Conservation (phyloP, 2,797 vertebrate species). For the Holocentrus rufus region DNA sequence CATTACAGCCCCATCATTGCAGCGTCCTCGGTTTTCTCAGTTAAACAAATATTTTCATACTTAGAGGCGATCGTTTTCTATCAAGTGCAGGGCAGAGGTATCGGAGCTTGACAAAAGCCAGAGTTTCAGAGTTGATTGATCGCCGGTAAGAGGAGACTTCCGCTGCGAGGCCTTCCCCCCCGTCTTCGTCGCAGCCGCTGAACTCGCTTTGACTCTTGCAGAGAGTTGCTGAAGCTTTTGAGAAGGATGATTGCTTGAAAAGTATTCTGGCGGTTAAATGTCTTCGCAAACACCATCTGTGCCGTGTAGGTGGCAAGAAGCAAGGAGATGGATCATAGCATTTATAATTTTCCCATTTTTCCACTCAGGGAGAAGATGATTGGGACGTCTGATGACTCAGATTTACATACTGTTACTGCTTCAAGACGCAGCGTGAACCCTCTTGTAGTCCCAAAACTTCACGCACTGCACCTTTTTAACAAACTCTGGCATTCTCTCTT, state of each 20-base stretch:
- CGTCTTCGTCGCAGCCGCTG: conserved; percentile 16
- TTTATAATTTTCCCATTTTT: conserved; percentile 65
- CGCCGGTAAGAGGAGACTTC: conserved; percentile 55
- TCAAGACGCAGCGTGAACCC: conserved; percentile 36
- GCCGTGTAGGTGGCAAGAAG: conserved; percentile 69
- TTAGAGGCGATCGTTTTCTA: conserved; percentile 54
- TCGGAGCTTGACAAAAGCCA: conserved; percentile 64
- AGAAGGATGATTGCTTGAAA: conserved; percentile 35
- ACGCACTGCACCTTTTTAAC: not conserved
- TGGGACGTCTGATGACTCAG: conserved; percentile 60
- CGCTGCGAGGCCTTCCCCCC: conserved; percentile 15
- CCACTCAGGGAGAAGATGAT: conserved; percentile 52
- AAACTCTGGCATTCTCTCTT: not conserved
- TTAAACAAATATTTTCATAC: conserved; percentile 78
- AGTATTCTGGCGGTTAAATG: conserved; percentile 42
- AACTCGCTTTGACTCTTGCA: conserved; percentile 51
- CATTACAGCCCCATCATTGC: conserved; percentile 36
- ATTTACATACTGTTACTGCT: conserved; percentile 52
- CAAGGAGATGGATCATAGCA: conserved; percentile 59
- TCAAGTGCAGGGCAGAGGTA: conserved; percentile 39
- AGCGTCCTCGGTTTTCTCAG: conserved; percentile 40
- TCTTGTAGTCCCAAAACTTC: not conserved
- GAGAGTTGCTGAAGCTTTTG: conserved; percentile 28
- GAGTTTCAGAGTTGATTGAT: conserved; percentile 62
- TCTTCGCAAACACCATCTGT: conserved; percentile 74